Base-by-base conservation (phyloP, 2,113 vertebrate genomes). In the Chaenocephalus aceratus region DNA sequence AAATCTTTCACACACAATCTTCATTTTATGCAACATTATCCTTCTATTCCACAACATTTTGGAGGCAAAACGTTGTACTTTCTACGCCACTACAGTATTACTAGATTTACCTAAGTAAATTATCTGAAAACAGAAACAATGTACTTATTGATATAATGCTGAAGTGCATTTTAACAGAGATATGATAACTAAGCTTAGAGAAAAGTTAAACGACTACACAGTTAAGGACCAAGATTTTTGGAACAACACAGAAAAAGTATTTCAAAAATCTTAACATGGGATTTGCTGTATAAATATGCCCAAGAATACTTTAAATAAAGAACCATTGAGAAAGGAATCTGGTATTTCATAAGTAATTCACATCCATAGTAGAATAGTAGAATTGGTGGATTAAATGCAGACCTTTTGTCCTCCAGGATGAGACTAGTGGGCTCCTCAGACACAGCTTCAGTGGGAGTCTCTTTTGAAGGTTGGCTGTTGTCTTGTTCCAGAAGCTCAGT, bases 401-500 rank as follows among this genome's bases (percentile, higher is more conserved):
- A 92, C 90, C 83, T 87, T 53, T 62, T 79, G 44, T 88, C 81
- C 34, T 89, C 64, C 45, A 60, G 71, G 58, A 53, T 51, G 10
- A 70, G 23, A 57, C 18, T 8, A 2, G 51, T 3, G 7, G 74
- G 64, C 18, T 80, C 69, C 61, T 84, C 76, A 4, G 64, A n/a
- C 6, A 2, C 46, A 13, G 21, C 73, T 26, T 86, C 59, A 34
- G 34, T 5, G 0, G 73, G 56, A 26, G n/a, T 77, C 52, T 76
- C 86, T 77, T 67, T 16, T 30, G 2, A 6, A 41, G 30, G 9
- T 69, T 71, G 18, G 4, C 1, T 59, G 63, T 94, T 90, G 59
- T 93, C 92, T 52, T 87, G 93, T 18, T 56, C 78, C 23, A 96
- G 94, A 71, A 98, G 96, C 75, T 96, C 95, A 0, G 95, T 94